Evolutionary conservation across 2,888 invertebrate species (phyloP).

Genomic region (Ochropleura plecta): DNA sequence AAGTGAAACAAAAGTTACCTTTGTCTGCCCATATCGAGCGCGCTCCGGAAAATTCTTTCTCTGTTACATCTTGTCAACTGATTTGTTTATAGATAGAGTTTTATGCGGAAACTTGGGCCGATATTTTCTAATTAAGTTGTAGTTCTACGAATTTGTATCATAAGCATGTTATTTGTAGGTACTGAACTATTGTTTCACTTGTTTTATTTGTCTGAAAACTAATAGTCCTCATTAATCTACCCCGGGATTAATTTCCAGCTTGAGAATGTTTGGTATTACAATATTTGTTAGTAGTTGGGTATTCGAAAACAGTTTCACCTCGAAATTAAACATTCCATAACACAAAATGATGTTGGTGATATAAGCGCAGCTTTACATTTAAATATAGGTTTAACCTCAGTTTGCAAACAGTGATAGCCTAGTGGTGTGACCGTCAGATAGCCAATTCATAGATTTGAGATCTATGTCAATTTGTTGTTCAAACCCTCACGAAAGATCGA

Average conservation of each 20-base stretch:
- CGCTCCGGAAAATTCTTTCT: conserved; percentile 31
- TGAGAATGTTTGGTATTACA: conserved; percentile 32
- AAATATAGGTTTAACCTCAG: background rate
- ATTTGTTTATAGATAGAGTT: conserved; percentile 39
- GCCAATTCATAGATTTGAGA: too few relatives aligned
- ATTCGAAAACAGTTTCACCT: conserved; percentile 13
- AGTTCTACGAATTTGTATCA: conserved; percentile 7
- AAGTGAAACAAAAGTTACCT: conserved; percentile 59
- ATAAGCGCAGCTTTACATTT: background rate
- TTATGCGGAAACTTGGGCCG: conserved; percentile 24
- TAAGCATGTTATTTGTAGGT: background rate
- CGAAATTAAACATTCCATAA: conserved; percentile 2
- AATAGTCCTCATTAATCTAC: conserved; percentile 30
- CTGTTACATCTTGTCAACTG: conserved; percentile 30
- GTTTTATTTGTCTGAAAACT: conserved; percentile 20
- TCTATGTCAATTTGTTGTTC: too few relatives aligned
- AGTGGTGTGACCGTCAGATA: too few relatives aligned
- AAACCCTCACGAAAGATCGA: too few relatives aligned
- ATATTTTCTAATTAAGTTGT: conserved; percentile 18
- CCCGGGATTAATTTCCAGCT: conserved; percentile 6
- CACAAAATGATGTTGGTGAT: background rate
- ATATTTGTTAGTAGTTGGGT: conserved; percentile 24
- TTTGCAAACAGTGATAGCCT: background rate
- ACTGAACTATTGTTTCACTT: background rate
- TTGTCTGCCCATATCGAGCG: conserved; percentile 36